phyloP scores from a whole-genome alignment of 2,888 invertebrate genomes.

The Ectobius pallidus region DNA sequence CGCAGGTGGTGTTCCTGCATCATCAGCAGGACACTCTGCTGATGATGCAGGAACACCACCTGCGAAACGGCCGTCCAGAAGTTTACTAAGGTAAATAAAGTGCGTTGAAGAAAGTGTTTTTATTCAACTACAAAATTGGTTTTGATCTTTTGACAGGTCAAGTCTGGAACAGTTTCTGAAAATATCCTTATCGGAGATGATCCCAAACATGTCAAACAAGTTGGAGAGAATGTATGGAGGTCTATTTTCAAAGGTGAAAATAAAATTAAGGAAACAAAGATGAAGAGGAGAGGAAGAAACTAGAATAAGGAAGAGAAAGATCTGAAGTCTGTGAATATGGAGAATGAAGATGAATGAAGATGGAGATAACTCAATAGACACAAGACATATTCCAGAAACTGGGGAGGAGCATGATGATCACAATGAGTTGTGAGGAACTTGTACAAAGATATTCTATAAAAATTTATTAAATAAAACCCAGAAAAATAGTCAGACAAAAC shows the following conservation, averaged over 20 bases:
- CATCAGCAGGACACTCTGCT: no score
- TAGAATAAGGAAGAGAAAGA: slow-evolving; percentile 59
- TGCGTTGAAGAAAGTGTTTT: no score
- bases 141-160: slow-evolving; percentile 98
- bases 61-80: no score
- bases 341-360: slow-evolving; percentile 67
- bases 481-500: no score
- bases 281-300: slow-evolving; percentile 71
- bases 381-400: slow-evolving; percentile 66
- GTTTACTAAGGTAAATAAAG: no score
- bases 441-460: no score
- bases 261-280: slow-evolving; percentile 93
- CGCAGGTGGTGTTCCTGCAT: no score
- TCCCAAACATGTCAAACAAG: slow-evolving; percentile 73
- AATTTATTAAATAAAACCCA: no score
- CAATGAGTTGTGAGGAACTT: no score
- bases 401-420: slow-evolving; percentile 55
- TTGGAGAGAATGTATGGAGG: slow-evolving; percentile 66
- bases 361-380: slow-evolving; percentile 60
- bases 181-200: slow-evolving; percentile 95
- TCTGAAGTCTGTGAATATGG: slow-evolving; percentile 63
- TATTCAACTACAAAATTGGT: slow-evolving; percentile 89
- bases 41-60: no score
- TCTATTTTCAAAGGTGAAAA: slow-evolving; percentile 83
- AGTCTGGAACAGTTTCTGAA: slow-evolving; percentile 98